Evolutionary conservation across 2,888 invertebrate species (phyloP).

Genomic region (Nomada lathburiana): DNA sequence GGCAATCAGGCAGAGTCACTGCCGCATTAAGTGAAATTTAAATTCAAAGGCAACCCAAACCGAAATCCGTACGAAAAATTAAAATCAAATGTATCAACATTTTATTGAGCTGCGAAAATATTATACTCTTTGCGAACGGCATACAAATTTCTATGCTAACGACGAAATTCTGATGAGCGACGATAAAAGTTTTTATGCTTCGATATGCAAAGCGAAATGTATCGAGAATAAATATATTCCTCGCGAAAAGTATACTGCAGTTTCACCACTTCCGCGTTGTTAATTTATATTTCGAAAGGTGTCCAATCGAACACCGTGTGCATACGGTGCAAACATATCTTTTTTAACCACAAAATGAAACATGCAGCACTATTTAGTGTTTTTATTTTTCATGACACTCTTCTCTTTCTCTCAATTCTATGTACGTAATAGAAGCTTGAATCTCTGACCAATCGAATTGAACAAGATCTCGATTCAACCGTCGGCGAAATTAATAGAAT

Average conservation of each 20-base stretch:
- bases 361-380: too few relatives aligned
- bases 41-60: not conserved
- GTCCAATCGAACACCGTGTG: not conserved
- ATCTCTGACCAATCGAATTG: too few relatives aligned
- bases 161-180: slow-evolving; percentile 10
- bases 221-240: slow-evolving; percentile 19
- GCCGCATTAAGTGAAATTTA: not conserved
- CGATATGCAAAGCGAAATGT: slow-evolving; percentile 8
- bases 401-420: not conserved
- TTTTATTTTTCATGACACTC: too few relatives aligned
- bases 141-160: not conserved
- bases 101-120: slow-evolving; percentile 38
- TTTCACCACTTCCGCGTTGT: not conserved
- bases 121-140: too few relatives aligned
- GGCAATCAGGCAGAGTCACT: not conserved
- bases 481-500: not conserved
- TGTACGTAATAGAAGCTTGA: too few relatives aligned
- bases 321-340: slow-evolving; percentile 1
- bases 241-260: slow-evolving; percentile 9
- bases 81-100: slow-evolving; percentile 46
- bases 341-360: too few relatives aligned
- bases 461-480: not conserved
- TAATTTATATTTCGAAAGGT: slow-evolving; percentile 12
- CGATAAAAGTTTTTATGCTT: slow-evolving; percentile 20
- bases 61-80: not conserved